These are phyloP conservation scores for Pelagia noctiluca DNA, from an alignment of 30 jellyfish, hydroid and myxozoan genomes.

Conservation along the genomic window DNA sequence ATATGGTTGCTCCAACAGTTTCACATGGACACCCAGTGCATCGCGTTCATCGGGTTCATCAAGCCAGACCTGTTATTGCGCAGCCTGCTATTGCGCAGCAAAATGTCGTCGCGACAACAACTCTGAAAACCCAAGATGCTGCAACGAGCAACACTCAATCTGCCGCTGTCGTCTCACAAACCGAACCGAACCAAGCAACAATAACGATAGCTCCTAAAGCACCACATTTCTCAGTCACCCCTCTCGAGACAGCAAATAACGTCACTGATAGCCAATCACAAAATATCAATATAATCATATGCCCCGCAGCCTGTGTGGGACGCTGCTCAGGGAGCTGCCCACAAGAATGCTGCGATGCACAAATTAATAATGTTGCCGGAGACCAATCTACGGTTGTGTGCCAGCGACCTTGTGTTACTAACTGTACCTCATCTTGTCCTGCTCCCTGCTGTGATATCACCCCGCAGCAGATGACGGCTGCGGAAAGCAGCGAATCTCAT, in stretches of 20 bases:
- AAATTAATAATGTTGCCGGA: conserved; percentile 26
- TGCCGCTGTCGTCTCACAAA: too few relatives aligned
- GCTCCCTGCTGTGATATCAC: conserved; percentile 62
- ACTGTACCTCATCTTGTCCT: conserved; percentile 52
- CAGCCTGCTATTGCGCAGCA: too few relatives aligned
- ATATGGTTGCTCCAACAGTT: too few relatives aligned
- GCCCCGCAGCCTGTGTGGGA: conserved; percentile 74
- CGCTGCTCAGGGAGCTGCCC: conserved; percentile 80
- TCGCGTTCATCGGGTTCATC: too few relatives aligned
- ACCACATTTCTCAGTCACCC: background rate
- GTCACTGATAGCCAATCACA: conserved; percentile 15
- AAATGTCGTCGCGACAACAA: too few relatives aligned
- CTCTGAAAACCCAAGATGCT: too few relatives aligned
- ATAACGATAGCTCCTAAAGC: background rate
- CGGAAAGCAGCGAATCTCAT: conserved; percentile 59
- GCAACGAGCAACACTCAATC: too few relatives aligned
- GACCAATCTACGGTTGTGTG: conserved; percentile 57
- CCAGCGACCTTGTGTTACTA: conserved; percentile 56
- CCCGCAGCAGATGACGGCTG: conserved; percentile 52
- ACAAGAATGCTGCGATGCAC: conserved; percentile 79
- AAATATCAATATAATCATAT: conserved; percentile 36
- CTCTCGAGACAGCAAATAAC: background rate
- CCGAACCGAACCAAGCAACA: background rate
- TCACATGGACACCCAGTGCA: too few relatives aligned
- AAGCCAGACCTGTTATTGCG: too few relatives aligned